Conservation (phyloP, 2,113 vertebrate genomes). For the Anhinga anhinga region DNA sequence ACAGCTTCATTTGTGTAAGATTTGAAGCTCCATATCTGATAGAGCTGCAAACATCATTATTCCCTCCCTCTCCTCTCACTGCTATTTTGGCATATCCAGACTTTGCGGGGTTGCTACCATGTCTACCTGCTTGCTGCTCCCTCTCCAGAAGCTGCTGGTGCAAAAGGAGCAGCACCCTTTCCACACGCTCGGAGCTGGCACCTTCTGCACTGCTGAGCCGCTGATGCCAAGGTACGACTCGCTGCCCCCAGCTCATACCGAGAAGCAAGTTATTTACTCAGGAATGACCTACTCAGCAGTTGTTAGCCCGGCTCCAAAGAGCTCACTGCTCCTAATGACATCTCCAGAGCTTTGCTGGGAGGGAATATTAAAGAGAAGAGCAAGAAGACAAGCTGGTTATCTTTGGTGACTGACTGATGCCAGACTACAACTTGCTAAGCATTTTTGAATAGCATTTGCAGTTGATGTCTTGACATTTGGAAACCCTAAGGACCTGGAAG, state of each 20-base stretch:
- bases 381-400: background rate
- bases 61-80: background rate
- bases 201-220: background rate
- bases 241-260: fast-evolving
- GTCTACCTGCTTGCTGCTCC: background rate
- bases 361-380: background rate
- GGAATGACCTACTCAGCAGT: background rate
- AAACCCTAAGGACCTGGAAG: background rate
- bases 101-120: background rate
- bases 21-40: background rate
- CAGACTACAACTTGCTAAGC: background rate
- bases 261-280: background rate
- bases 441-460: background rate
- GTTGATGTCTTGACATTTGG: background rate
- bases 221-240: background rate
- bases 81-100: background rate
- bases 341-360: constrained; percentile 41
- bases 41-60: background rate
- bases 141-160: background rate
- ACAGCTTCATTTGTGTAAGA: background rate
- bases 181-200: fast-evolving
- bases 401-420: background rate
- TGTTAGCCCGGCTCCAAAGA: background rate
- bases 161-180: background rate
- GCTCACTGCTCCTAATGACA: constrained; percentile 9